Base-by-base conservation (phyloP, 2,888 invertebrate species). In the Hololepta plana region DNA sequence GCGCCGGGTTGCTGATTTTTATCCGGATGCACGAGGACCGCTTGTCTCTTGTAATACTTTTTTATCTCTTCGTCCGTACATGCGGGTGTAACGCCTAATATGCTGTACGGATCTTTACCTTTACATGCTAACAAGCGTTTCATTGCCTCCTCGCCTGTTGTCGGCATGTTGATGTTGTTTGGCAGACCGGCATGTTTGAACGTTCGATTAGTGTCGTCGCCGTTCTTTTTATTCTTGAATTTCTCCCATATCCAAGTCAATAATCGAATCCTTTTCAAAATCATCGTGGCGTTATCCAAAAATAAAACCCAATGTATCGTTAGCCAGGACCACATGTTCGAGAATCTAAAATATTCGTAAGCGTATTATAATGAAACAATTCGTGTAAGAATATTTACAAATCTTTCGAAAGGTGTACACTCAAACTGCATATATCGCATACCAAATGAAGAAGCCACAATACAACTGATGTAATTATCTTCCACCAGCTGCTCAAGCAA, bases 1-100 rank as follows among this genome's bases (percentile, higher is more conserved):
- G 91, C 90, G 15, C 91, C 91, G 3, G 88, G 82, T 50, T 87
- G 85, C 45, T 79, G 80, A 54, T 91, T 93, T 59, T 93, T 93
- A 50, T 93, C 91, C 1, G 93, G 93, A 59, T 93, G 93, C 17
- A 93, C 91, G 19, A 93, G 62, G 43, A 91, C 81, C 5, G 90
- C 91, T 53, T 91, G 90, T 41, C 81, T 69, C 45, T 88, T 79
- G 55, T 91, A 93, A 60, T 91, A 90, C 42, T 82, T 76, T 48
- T 87, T 84, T 42, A 95, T 87, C 45, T 91, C 90, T 39, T 91
- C 90, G 48, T 91, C 91, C 8, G 80, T 71, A 50, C 88, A 87
- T 32, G 79, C 74, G 24, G 76, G 73, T 24, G 79, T 74, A 3
- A 95, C 81, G 16, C 93, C 54, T 23, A 55, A 37, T 32, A 53